Evolutionary conservation across 2,888 invertebrate species (phyloP).

Genomic region (Noctua pronuba): DNA sequence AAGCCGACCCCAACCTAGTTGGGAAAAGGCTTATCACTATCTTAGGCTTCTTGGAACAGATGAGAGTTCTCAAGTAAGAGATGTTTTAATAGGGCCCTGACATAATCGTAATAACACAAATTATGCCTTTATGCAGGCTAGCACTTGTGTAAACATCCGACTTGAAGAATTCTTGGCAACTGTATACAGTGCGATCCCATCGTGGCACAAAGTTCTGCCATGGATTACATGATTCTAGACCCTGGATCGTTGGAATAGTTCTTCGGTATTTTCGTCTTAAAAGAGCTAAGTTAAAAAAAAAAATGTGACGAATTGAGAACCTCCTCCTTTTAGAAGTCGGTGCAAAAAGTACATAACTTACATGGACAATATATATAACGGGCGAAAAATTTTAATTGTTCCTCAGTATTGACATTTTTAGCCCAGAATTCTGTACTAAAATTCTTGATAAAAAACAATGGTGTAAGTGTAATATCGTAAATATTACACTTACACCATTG

Average conservation of each 20-base stretch:
- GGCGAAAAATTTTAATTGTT: background rate
- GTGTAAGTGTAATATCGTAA: no score
- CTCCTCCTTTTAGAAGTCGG: background rate
- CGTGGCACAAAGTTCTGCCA: background rate
- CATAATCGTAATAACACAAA: background rate
- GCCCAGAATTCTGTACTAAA: background rate
- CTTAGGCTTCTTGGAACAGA: background rate
- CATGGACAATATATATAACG: background rate
- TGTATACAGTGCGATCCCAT: background rate
- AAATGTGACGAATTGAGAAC: background rate
- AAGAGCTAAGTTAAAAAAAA: background rate
- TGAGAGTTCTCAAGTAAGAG: background rate
- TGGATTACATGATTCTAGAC: background rate
- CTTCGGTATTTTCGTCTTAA: background rate
- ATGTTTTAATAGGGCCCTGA: background rate
- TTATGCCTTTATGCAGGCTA: background rate
- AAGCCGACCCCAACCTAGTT: no score
- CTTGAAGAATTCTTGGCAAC: slow-evolving; percentile 5
- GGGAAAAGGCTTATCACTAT: no score
- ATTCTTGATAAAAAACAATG: background rate
- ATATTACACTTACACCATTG: background rate
- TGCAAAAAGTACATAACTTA: background rate
- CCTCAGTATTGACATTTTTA: background rate
- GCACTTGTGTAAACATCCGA: slow-evolving; percentile 47
- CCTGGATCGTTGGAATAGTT: background rate